Base-by-base conservation (phyloP, 92 coral and sea anemone species). In the Phenganax subtilis region DNA sequence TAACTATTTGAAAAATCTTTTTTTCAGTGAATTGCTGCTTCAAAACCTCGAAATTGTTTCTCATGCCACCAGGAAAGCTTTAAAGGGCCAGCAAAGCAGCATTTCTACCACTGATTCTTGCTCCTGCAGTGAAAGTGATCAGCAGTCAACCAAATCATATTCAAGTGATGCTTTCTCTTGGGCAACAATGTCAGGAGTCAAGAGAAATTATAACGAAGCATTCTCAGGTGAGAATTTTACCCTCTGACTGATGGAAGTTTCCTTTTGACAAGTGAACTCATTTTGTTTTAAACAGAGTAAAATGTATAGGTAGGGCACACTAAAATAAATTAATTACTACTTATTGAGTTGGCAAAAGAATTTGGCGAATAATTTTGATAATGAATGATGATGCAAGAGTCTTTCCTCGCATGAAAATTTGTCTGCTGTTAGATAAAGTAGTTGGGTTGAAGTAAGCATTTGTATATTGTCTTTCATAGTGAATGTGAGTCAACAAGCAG, bases 11-110 rank as follows among this genome's bases (percentile, higher is more conserved):
- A 5, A 37, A 37, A 37, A 37, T 1, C 47, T 37, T 57, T 60
- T 52, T 55, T 61, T 8, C 57, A 76, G 83, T 85, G 87, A 85
- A 55, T 71, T 85, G 30, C 84, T 85, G 7, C 72, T 67, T 44
- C 56, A 69, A 27, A 85, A 85, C 56, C 83, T 85, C 7, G 77
- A 85, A 71, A 37, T 31, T 6, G 70, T 85, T 20, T 15, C 69
- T 15, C 63, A 53, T 11, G 25, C 84, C 54, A 81, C 51, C 37
- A 60, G 20, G 12, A 81, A 56, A 51, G 47, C 47, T 37, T 37
- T 37, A 5, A 37, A 37, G 5, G 47, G 47, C 47, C 47, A 37
- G 5, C 47, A 37, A 37, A 37, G 5, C 47, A 37, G 47, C 12
- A 67, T 57, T 5, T 76, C 81, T 11, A 76, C 81, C 6, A 76